Conservation (phyloP, 1,140 invertebrate genomes). For the Nylanderia fulva region DNA sequence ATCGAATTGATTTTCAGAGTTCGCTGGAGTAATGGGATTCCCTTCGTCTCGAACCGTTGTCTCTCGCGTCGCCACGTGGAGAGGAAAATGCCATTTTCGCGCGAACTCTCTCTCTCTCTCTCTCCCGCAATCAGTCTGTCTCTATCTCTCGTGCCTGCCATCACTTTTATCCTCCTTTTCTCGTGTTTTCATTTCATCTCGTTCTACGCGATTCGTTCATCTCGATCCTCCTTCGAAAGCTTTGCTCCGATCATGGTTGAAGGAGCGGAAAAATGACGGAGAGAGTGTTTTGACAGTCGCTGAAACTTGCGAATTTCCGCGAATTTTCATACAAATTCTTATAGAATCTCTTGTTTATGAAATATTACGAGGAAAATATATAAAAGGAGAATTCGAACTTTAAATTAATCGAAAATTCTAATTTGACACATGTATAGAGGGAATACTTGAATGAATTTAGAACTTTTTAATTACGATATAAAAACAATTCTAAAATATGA, state of each 20-base stretch:
- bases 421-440: too few species aligned
- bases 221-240: conserved; percentile 15
- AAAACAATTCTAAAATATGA: too few species aligned
- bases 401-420: too few species aligned
- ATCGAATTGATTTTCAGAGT: conserved; percentile 75
- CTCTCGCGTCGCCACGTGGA: conserved; percentile 19
- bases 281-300: conserved; percentile 19
- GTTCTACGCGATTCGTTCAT: conserved; percentile 11
- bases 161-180: background rate
- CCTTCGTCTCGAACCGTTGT: conserved; percentile 28
- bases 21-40: conserved; percentile 65
- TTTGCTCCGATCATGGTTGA: conserved; percentile 21
- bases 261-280: conserved; percentile 12
- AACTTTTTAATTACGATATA: too few species aligned
- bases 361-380: too few species aligned
- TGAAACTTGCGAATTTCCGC: background rate
- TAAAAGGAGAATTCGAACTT: background rate
- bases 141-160: background rate
- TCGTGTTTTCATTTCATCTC: conserved; percentile 51
- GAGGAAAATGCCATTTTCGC: conserved; percentile 58
- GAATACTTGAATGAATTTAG: too few species aligned
- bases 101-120: background rate
- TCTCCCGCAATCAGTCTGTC: conserved; percentile 27
- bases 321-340: background rate
- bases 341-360: background rate